Conservation (phyloP, 2,888 invertebrate genomes). For the Balanococcus diminutus region DNA sequence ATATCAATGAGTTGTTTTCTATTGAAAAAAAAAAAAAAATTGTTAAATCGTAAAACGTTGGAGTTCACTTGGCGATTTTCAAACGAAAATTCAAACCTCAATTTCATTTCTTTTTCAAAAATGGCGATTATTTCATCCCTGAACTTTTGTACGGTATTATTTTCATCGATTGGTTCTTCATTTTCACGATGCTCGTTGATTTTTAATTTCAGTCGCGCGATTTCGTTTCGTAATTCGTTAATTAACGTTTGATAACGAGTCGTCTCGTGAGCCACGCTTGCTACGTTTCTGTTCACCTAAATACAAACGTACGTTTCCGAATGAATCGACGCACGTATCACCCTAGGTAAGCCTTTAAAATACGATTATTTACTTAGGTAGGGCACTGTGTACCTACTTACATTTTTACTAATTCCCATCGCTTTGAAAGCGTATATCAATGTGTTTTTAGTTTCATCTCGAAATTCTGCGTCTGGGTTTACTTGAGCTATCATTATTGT, state of each 20-base stretch:
- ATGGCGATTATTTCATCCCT: slow-evolving; percentile 86
- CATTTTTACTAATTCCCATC: slow-evolving; percentile 89
- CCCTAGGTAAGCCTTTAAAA: too few species aligned
- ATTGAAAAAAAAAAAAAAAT: slow-evolving; percentile 29
- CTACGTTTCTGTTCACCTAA: slow-evolving; percentile 70
- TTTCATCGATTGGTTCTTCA: slow-evolving; percentile 26
- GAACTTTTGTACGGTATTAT: slow-evolving; percentile 62
- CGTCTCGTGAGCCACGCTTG: slow-evolving; percentile 77
- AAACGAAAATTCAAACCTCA: slow-evolving; percentile 63
- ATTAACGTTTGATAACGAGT: slow-evolving; percentile 84
- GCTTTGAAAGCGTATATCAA: slow-evolving; percentile 93
- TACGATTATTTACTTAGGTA: too few species aligned
- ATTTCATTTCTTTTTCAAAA: slow-evolving; percentile 91
- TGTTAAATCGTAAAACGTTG: too few species aligned
- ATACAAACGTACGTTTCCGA: neutral
- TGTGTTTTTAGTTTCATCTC: slow-evolving; percentile 93
- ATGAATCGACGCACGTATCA: too few species aligned
- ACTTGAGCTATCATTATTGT: slow-evolving; percentile 98
- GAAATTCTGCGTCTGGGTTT: slow-evolving; percentile 78
- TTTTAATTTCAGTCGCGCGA: slow-evolving; percentile 70
- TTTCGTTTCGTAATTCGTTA: slow-evolving; percentile 82
- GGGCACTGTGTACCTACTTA: slow-evolving; percentile 61
- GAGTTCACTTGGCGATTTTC: too few species aligned
- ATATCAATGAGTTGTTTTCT: slow-evolving; percentile 84
- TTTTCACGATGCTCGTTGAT: slow-evolving; percentile 41